These are phyloP conservation scores for Deroplatys truncata DNA, from an alignment of 2,888 invertebrate genomes.

Conservation along the genomic window DNA sequence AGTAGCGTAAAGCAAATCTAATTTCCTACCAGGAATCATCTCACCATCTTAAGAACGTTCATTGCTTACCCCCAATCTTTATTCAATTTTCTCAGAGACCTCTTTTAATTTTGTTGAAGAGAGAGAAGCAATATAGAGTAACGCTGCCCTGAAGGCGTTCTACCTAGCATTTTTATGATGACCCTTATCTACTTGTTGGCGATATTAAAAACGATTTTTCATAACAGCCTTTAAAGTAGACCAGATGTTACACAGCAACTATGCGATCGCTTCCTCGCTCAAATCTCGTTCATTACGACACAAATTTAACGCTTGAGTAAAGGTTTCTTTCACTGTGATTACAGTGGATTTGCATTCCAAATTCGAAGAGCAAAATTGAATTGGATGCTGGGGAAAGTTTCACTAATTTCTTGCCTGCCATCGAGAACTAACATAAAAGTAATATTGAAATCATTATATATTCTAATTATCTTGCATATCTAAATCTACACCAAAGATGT, in stretches of 20 bases:
- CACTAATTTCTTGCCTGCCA: not conserved
- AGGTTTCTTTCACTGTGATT: not conserved
- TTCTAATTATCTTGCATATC: not conserved
- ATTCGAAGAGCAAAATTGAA: not conserved
- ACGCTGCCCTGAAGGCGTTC: not conserved
- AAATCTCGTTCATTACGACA: not conserved
- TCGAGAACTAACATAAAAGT: not conserved
- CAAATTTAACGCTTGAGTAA: not conserved
- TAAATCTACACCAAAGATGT: too few species aligned
- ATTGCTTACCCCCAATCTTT: not conserved
- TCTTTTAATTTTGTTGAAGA: not conserved
- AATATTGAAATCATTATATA: not conserved
- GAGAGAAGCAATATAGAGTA: not conserved
- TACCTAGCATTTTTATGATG: not conserved
- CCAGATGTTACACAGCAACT: not conserved
- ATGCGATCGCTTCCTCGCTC: not conserved
- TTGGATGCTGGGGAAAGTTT: not conserved
- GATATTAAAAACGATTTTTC: not conserved
- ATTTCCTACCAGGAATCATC: too few species aligned
- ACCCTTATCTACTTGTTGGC: not conserved
- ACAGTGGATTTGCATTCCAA: not conserved
- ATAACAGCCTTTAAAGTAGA: not conserved
- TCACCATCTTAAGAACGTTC: too few species aligned
- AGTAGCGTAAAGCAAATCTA: too few species aligned
- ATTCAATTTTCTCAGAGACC: not conserved